phyloP scores from a whole-genome alignment of 2,797 vertebrate species.

The Sebastes variabilis region DNA sequence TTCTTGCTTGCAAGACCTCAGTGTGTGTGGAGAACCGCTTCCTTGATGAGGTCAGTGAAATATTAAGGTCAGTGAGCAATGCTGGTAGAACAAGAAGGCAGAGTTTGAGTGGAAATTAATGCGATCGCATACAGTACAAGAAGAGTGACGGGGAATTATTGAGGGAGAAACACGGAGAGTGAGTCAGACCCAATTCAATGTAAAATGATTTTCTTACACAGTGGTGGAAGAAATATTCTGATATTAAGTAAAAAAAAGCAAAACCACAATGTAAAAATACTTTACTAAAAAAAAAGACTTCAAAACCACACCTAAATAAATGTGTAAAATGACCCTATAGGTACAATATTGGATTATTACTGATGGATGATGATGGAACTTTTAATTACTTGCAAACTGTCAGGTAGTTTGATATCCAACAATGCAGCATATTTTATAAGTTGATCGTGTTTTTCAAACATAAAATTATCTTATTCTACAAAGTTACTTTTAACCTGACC shows the following conservation, averaged over 20 bases:
- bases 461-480: neutral
- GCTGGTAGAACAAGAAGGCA: neutral
- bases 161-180: neutral
- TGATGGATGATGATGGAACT: neutral
- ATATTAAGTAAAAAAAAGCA: neutral
- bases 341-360: neutral
- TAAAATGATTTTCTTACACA: neutral
- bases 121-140: neutral
- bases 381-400: too few species aligned
- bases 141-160: conserved; percentile 13
- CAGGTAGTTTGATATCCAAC: too few species aligned
- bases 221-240: neutral
- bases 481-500: neutral
- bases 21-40: neutral
- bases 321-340: neutral
- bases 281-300: neutral
- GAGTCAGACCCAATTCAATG: neutral
- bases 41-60: conserved; percentile 20
- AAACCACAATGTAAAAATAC: neutral
- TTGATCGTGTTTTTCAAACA: neutral
- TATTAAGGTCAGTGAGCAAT: conserved; percentile 2
- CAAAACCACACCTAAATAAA: neutral
- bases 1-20: neutral
- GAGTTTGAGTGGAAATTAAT: conserved; percentile 28
- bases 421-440: neutral